phyloP scores from a whole-genome alignment of 2,888 invertebrate genomes.

The Barypeithes pellucidus region DNA sequence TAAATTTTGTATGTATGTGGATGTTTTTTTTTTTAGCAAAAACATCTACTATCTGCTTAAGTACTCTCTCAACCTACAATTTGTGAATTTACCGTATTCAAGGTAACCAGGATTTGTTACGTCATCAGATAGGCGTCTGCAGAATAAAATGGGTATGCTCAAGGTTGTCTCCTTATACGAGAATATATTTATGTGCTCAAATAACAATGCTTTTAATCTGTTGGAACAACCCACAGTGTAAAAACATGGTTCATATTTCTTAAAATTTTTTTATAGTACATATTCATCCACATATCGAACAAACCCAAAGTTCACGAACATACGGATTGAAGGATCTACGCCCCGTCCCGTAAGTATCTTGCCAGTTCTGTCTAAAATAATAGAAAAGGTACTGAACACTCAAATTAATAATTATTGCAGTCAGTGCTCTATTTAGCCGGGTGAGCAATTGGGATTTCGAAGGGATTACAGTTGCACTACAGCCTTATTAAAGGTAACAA shows the following conservation, averaged over 20 bases:
- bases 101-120: conserved; percentile 52
- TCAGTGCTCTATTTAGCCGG: too few relatives aligned
- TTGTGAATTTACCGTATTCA: conserved; percentile 49
- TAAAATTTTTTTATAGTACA: not conserved
- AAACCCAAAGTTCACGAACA: too few relatives aligned
- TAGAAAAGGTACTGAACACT: too few relatives aligned
- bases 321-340: too few relatives aligned
- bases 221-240: conserved; percentile 19
- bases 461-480: too few relatives aligned
- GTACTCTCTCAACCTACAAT: conserved; percentile 36
- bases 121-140: conserved; percentile 48
- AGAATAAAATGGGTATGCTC: conserved; percentile 45
- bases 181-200: conserved; percentile 11
- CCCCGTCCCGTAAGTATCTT: too few relatives aligned
- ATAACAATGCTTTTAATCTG: conserved; percentile 30
- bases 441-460: too few relatives aligned
- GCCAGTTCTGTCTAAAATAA: too few relatives aligned
- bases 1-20: not conserved
- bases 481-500: too few relatives aligned
- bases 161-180: conserved; percentile 52
- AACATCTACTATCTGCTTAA: not conserved
- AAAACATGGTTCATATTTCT: not conserved
- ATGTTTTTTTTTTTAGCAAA: not conserved
- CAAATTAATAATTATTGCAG: too few relatives aligned
- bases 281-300: too few relatives aligned